Evolutionary conservation across 2,888 invertebrate species (phyloP), one percentile per base, ranked within the genome.

Genomic region (Eristalis intricaria): DNA sequence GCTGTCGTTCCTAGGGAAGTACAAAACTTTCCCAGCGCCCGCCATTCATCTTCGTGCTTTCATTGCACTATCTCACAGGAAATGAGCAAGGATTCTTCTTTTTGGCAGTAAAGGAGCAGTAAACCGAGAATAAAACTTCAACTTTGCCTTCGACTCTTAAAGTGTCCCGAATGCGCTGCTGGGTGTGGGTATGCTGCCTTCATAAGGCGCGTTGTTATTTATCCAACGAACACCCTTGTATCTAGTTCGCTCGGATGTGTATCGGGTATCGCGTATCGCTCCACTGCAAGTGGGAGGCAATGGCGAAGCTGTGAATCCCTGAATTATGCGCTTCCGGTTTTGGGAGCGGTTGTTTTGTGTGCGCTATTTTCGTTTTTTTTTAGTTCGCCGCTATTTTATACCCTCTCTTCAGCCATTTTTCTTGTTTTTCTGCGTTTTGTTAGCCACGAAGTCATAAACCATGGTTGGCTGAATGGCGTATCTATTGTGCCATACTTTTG

Each of bases 271-370:
- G 26, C 60, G 60, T 13, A 29, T 60, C 23, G 65, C 35, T 63
- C 50, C 43, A 38, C 15, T 69, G 77, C 65, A 75, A 70, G 76
- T 66, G 66, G 81, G 81, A 43, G 84, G 43, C 61, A 56, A 40
- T 68, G 32, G 82, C 15, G 65, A 76, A 64, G 64, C 76, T 73
- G 85, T 69, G 85, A 85, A 82, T 82, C 82, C 64, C 69, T 85
- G 85, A 85, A 74, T 82, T 82, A 85, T 85, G 38, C 60, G 82
- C 85, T 82, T 85, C 82, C 84, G 76, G 66, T 81, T 56, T 43
- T 50, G 38, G 64, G 74, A 75, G 63, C 50, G 63, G 23, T 75
- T 73, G 32, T 70, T 73, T 79, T 61, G 50, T 50, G 50, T 69
- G n/a, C 68, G 68, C 68, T 63, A 35, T 65, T 29, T 32, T 38